Evolutionary conservation across 1,140 invertebrate species (phyloP), one percentile per base, ranked within the genome.

Genomic region (Rhopalosiphum padi): DNA sequence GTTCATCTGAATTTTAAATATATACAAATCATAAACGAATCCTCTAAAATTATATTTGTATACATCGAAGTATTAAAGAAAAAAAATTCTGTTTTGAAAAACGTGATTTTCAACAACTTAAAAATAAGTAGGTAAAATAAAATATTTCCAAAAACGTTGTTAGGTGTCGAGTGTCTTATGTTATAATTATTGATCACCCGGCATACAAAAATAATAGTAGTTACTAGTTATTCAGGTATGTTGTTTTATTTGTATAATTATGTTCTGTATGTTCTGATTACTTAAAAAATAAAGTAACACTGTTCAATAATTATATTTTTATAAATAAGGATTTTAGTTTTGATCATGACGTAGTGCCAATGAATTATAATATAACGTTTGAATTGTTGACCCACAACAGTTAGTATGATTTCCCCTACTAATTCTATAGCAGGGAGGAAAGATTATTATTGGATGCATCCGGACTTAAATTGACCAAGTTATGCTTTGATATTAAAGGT

Each of bases 391-490:
- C 90, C 90, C 90, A 91, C 46, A 77, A 53, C 43, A 91, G 43
- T 82, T 91, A 7, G 51, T 46, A 77, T 82, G 90, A 91, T 82
- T 82, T 82, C n/a, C 91, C 90, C 68, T n/a, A 46, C 82, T 85
- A 77, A 41, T n/a, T 46, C 60, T 30, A 77, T 23, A 46, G 41
- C 25, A 77, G 41, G 25, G 37, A 91, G 43, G 48, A 83, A 51
- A 41, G 11, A 91, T 82, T 91, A 92, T 91, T 91, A 92, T 83
- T 92, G 91, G 91, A 85, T 41, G 55, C 91, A 85, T 92, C 91
- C 77, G 68, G 91, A 92, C 23, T 85, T 85, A 82, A 92, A 92
- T 85, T 92, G 91, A 92, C 77, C 82, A 85, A 51, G 77, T 37
- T 35, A 30, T 82, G 43, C 41, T 48, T 90, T 90, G 35, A 43